Evolutionary conservation across 2,113 vertebrate genomes (phyloP).

Genomic region (Glaucomys volans): DNA sequence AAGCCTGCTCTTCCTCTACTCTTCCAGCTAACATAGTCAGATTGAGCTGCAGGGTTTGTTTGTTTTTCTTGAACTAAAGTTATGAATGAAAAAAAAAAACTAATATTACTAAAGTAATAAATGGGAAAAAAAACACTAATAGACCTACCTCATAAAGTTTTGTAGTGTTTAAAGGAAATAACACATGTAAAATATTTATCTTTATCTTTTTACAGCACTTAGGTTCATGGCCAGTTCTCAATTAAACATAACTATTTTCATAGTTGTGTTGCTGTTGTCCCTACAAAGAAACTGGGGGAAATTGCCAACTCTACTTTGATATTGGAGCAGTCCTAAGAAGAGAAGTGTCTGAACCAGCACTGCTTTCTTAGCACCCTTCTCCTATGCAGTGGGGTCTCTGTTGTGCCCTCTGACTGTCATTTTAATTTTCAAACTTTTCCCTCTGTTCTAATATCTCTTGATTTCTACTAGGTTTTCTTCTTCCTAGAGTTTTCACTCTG

Average conservation of each 20-base stretch:
- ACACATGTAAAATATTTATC: background rate
- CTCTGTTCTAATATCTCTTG: background rate
- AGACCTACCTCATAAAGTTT: background rate
- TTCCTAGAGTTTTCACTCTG: background rate
- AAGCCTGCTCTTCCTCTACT: background rate
- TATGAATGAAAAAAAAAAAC: background rate
- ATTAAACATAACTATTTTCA: background rate
- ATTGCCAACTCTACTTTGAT: background rate
- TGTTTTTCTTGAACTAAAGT: background rate
- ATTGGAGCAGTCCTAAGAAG: background rate
- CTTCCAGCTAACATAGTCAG: background rate
- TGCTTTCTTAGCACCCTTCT: background rate
- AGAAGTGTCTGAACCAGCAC: background rate
- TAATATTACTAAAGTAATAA: too few species aligned
- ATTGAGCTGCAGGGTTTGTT: background rate
- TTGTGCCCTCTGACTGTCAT: background rate
- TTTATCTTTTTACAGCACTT: background rate
- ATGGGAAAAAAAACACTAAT: background rate
- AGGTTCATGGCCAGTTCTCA: background rate
- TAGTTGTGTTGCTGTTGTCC: background rate
- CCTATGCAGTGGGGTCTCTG: background rate
- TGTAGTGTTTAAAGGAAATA: background rate
- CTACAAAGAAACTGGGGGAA: background rate
- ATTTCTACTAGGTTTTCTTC: background rate
- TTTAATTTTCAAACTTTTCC: background rate